These are phyloP conservation scores for Dynastes tityus DNA, from an alignment of 2,888 invertebrate species.

Conservation along the genomic window DNA sequence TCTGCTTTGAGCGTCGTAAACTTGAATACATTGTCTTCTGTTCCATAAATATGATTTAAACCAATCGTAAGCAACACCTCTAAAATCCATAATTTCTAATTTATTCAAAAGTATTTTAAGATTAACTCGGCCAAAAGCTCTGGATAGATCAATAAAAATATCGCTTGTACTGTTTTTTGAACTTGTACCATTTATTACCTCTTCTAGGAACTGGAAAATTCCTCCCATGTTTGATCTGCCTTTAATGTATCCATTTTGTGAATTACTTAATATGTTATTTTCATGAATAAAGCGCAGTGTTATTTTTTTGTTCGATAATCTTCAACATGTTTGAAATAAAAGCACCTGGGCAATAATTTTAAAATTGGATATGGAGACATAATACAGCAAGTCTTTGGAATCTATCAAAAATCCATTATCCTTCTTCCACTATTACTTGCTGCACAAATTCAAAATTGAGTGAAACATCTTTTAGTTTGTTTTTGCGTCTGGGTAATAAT, in stretches of 20 bases:
- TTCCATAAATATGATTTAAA: neutral
- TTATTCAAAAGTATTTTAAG: neutral
- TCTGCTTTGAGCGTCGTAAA: neutral
- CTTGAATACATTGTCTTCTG: neutral
- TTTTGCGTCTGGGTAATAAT: too few relatives aligned
- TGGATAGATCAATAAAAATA: neutral
- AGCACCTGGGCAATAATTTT: too few relatives aligned
- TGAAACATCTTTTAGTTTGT: too few relatives aligned
- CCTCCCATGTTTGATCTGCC: neutral
- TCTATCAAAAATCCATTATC: too few relatives aligned
- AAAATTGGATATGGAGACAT: too few relatives aligned
- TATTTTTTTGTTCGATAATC: neutral
- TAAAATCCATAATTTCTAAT: neutral
- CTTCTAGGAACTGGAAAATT: neutral
- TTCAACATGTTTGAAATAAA: too few relatives aligned
- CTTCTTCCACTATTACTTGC: too few relatives aligned
- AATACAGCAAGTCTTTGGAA: too few relatives aligned
- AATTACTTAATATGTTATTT: neutral
- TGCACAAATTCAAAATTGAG: too few relatives aligned
- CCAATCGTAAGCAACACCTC: neutral
- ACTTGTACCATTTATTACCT: neutral
- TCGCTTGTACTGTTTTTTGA: neutral
- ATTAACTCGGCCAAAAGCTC: too few relatives aligned
- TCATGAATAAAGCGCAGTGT: neutral
- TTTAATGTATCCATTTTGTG: slow-evolving; percentile 2